phyloP scores from a whole-genome alignment of 1,140 invertebrate species.

The Oryctes rhinoceros region DNA sequence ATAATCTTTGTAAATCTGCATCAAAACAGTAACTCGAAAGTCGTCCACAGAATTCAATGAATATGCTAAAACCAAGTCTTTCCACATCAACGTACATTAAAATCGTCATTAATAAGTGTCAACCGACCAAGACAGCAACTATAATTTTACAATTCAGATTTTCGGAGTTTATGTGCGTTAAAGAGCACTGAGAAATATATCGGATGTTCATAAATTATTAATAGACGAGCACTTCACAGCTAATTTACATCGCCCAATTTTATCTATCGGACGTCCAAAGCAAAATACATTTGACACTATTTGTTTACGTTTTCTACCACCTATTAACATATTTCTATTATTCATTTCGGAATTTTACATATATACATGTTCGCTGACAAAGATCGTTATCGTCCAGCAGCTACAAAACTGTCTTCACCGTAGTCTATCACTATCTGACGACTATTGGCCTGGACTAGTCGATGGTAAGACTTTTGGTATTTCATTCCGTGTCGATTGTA shows the following conservation, averaged over 20 bases:
- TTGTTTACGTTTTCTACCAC: constrained; percentile 28
- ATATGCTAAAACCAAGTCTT: constrained; percentile 31
- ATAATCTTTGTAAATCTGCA: background rate
- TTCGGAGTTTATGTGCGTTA: constrained; percentile 20
- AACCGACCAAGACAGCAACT: constrained; percentile 22
- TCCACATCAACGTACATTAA: constrained; percentile 25
- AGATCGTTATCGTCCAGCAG: constrained; percentile 31
- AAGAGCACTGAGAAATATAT: constrained; percentile 25
- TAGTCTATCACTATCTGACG: constrained; percentile 23
- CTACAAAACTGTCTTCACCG: constrained; percentile 36
- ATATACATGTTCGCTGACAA: constrained; percentile 33
- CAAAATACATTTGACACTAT: constrained; percentile 17
- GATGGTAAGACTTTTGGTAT: constrained; percentile 17
- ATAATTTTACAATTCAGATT: constrained; percentile 38
- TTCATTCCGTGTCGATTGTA: constrained; percentile 35
- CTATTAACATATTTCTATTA: constrained; percentile 41
- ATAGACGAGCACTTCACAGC: constrained; percentile 1
- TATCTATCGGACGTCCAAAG: constrained; percentile 11
- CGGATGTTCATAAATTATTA: constrained; percentile 40
- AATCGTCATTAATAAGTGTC: constrained; percentile 36
- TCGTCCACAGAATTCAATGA: constrained; percentile 23
- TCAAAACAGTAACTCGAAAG: background rate
- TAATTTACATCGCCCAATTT: constrained; percentile 39
- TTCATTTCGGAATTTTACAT: constrained; percentile 36
- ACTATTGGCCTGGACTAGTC: background rate